Evolutionary conservation across 1,140 invertebrate genomes (phyloP).

Genomic region (Sinella curviseta): DNA sequence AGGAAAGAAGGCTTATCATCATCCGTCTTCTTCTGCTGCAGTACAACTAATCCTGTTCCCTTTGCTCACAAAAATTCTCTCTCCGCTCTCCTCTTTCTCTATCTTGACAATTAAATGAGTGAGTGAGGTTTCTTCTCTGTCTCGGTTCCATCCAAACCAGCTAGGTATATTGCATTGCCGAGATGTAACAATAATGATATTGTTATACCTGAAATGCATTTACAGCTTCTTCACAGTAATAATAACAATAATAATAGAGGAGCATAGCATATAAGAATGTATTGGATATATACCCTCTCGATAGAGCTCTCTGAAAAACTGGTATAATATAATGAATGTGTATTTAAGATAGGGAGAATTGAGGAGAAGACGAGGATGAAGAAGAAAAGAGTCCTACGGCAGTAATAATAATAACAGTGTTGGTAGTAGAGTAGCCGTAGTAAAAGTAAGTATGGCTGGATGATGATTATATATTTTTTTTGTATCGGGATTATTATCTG

Average conservation of each 20-base stretch:
- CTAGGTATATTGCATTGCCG: too few species aligned
- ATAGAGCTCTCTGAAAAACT: too few species aligned
- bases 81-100: neutral
- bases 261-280: neutral
- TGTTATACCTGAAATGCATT: neutral
- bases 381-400: neutral
- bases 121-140: conserved; percentile 6
- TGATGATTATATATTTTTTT: too few species aligned
- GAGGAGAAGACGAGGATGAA: neutral
- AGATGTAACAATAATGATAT: neutral
- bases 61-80: neutral
- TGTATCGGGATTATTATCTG: neutral
- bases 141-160: too few species aligned
- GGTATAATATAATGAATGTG: too few species aligned
- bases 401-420: neutral
- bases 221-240: neutral
- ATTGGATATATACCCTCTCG: neutral
- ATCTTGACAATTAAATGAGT: conserved; percentile 12
- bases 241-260: too few species aligned
- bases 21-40: neutral
- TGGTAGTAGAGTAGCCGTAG: neutral
- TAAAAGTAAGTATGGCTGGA: neutral
- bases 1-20: neutral
- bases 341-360: neutral
- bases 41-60: conserved; percentile 21